Evolutionary conservation across 2,888 invertebrate species (phyloP), one percentile per base, ranked within the genome.

Genomic region (Camponotus fellah): DNA sequence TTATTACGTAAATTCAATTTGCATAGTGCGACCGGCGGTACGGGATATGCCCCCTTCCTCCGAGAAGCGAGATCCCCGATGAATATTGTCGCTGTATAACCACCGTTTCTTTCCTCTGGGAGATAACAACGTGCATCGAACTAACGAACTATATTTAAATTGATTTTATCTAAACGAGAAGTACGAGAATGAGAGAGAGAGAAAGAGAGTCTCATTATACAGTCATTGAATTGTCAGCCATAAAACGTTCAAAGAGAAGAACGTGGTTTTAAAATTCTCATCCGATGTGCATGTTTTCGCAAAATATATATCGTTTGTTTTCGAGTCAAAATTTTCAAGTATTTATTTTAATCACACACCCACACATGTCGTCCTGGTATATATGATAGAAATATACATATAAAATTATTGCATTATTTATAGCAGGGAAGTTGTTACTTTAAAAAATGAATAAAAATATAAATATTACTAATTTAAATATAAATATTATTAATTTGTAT

Each of bases 1-100:
- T 91, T 91, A 92, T 91, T 92, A 91, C 88, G 88, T 66, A 88
- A 91, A 91, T 89, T 91, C 86, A 86, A 90, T 91, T 90, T 90
- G 75, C 83, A 43, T 66, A 75, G 58, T 66, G 74, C 81, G 69
- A 60, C 74, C 74, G 53, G 53, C 34, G 34, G 53, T 43, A 21
- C 69, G 40, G 34, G 32, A 40, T 32, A 53, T 26, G 60, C 14
- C 58, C 76, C 60, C 14, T 0, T 10, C 3, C 43, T 4, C 43
- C 62, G 66, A 53, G n/a, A 26, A 26, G 26, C 26, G 37, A 17
- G 64, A 46, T 60, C 34, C 49, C 17, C 43, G 32, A 53, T 14
- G 17, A 58, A 85, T 83, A 77, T 87, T 85, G 80, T 80, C 72
- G 79, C 40, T 74, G 46, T 64, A 76, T n/a, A 46, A 65, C 72